Base-by-base conservation (phyloP, 1,140 invertebrate species). In the Lasioglossum baleicum region DNA sequence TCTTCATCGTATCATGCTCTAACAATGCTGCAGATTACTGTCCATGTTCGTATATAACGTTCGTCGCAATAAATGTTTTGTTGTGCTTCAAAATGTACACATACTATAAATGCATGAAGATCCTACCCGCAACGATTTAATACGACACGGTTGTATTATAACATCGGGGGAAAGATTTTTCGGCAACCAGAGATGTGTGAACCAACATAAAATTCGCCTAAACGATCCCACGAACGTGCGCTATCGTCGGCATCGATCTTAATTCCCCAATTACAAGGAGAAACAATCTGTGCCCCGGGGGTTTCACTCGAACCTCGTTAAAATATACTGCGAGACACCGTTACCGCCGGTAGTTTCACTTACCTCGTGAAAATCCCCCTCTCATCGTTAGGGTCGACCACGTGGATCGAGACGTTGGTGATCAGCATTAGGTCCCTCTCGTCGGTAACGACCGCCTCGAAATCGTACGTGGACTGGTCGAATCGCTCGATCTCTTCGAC, bases 331-430 rank as follows among this genome's bases (percentile, higher is more conserved):
- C 2, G n/a, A n/a, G 22, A 10, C 1, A 42, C 40, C 17, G 40
- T 2, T 13, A n/a, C n/a, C 15, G 40, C 20, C 20, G 20, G n/a
- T 66, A 79, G 64, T 81, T 70, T 74, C 73, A 91, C 93, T 95
- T 93, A 96, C 95, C 95, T 96, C 81, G 95, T 95, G 60, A 96
- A 92, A 83, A 95, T 92, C 63, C 95, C 95, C 90, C 94, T 94
- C 75, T 95, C 94, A 81, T 96, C 95, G 70, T 96, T 94, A 0
- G 96, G 95, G 88, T 96, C 95, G 0, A 97, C 97, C 20, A 98
- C 95, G 85, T 97, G 96, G 51, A 98, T 95, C 5, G 96, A 97
- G 1, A 97, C 95, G 86, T 97, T 97, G 4, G 96, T 97, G 13
- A 96, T 94, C 17, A 97, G 93, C 8, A 95, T 95, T 2, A 95